Percentiles rank a stretch among this genome's conserved stretches.
Conservation (phyloP, 23 tunicate genomes). For the Aplidium turbinatum region DNA sequence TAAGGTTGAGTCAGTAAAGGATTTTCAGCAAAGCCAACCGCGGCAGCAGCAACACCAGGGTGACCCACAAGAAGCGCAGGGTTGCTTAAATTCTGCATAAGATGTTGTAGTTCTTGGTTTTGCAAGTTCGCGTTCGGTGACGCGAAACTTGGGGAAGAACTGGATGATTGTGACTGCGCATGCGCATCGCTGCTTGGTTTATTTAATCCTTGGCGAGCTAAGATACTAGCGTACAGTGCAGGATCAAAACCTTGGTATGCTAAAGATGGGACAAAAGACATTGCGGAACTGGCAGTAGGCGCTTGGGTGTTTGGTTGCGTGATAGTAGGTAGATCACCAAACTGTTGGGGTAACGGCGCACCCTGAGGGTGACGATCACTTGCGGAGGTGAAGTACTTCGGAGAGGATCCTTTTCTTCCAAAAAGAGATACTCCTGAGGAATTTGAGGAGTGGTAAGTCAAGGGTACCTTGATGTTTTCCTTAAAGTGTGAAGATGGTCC, state of each 20-base stretch:
- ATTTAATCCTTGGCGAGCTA: slow-evolving; percentile 50
- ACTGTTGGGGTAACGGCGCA: too few species aligned
- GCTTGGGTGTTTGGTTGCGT: slow-evolving; percentile 30
- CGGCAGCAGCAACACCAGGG: slow-evolving; percentile 6
- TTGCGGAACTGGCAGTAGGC: slow-evolving; percentile 38
- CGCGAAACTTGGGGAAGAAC: slow-evolving; percentile 28
- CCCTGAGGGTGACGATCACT: too few species aligned
- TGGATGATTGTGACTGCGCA: slow-evolving; percentile 35
- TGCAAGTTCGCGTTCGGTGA: slow-evolving; percentile 12
- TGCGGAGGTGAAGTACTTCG: too few species aligned
- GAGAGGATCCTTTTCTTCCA: slow-evolving; percentile 14
- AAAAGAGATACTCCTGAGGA: slow-evolving; percentile 6
- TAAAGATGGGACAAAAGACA: slow-evolving; percentile 47
- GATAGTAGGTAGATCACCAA: too few species aligned
- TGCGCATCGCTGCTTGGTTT: background rate
- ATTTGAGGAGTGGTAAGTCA: background rate
- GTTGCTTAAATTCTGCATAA: slow-evolving; percentile 43
- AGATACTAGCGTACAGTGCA: slow-evolving; percentile 29
- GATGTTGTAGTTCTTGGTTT: slow-evolving; percentile 26
- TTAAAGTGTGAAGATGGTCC: too few species aligned
- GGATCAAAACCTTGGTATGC: slow-evolving; percentile 21
- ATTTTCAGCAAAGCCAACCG: slow-evolving; percentile 36
- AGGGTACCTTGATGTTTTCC: background rate
- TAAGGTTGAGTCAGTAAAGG: slow-evolving; percentile 51
- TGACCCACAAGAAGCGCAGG: slow-evolving; percentile 48